phyloP scores from a whole-genome alignment of 1,140 invertebrate species.

The Monomorium pharaonis region DNA sequence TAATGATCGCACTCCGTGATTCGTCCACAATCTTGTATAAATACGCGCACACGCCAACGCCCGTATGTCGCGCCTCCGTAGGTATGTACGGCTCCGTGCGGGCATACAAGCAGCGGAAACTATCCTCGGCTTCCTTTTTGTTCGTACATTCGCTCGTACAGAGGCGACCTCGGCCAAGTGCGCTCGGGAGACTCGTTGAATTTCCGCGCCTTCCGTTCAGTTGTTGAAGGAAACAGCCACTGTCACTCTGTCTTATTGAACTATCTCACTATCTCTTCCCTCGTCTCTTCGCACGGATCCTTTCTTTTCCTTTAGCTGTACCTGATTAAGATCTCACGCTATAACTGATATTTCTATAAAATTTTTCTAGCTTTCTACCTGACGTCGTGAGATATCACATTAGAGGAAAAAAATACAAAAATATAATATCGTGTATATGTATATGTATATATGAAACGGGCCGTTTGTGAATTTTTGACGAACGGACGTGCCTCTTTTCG shows the following conservation, averaged over 20 bases:
- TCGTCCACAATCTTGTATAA: slow-evolving; percentile 28
- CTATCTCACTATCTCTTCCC: slow-evolving; percentile 8
- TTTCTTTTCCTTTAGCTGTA: background rate
- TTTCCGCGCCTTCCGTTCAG: slow-evolving; percentile 44
- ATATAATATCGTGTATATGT: background rate
- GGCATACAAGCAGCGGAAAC: background rate
- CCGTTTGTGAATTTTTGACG: background rate
- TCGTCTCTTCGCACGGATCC: background rate
- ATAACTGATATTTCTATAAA: slow-evolving; percentile 21
- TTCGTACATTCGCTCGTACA: slow-evolving; percentile 21
- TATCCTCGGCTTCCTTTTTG: slow-evolving; percentile 21
- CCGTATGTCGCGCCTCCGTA: background rate
- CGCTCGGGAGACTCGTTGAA: slow-evolving; percentile 59
- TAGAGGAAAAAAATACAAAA: background rate
- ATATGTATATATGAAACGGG: no score
- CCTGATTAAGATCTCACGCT: slow-evolving; percentile 7
- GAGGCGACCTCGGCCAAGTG: slow-evolving; percentile 41
- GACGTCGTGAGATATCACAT: background rate
- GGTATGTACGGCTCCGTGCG: background rate
- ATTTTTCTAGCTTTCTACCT: background rate
- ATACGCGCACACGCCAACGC: background rate
- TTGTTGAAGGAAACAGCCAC: slow-evolving; percentile 20
- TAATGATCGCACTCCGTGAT: slow-evolving; percentile 45
- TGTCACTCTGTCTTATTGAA: slow-evolving; percentile 49
- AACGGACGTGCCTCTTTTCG: background rate